These are phyloP conservation scores for Octodon degus DNA, from an alignment of 2,113 vertebrate genomes.

Conservation along the genomic window DNA sequence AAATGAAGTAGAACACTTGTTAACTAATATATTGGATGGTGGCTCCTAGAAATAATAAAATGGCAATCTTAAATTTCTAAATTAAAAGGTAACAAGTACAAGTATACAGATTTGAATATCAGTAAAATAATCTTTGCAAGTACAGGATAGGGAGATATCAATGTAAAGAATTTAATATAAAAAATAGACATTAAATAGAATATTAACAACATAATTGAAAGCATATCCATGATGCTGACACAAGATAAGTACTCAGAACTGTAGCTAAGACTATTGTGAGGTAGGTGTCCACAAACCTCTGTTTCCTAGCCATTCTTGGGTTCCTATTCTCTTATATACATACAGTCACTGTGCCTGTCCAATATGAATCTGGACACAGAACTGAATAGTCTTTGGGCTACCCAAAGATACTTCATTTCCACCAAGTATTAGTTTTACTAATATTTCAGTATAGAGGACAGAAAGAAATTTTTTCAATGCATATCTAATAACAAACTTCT, in stretches of 20 bases:
- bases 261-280: neutral
- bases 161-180: conserved; percentile 3
- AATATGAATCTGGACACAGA: neutral
- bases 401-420: neutral
- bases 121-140: conserved; percentile 43
- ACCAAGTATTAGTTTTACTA: neutral
- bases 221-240: neutral
- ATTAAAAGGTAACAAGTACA: neutral
- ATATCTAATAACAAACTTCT: neutral
- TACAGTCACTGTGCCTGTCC: neutral
- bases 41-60: neutral
- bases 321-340: neutral
- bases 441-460: neutral
- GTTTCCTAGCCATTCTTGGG: neutral
- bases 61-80: conserved; percentile 44
- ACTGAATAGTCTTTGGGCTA: neutral
- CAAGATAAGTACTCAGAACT: neutral
- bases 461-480: neutral
- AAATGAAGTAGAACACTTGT: conserved; percentile 1
- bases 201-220: neutral
- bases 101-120: neutral
- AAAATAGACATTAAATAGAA: neutral
- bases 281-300: neutral
- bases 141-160: neutral
- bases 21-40: neutral